Base-by-base conservation (phyloP, 1,140 invertebrate genomes). In the Leguminivora glycinivorella region DNA sequence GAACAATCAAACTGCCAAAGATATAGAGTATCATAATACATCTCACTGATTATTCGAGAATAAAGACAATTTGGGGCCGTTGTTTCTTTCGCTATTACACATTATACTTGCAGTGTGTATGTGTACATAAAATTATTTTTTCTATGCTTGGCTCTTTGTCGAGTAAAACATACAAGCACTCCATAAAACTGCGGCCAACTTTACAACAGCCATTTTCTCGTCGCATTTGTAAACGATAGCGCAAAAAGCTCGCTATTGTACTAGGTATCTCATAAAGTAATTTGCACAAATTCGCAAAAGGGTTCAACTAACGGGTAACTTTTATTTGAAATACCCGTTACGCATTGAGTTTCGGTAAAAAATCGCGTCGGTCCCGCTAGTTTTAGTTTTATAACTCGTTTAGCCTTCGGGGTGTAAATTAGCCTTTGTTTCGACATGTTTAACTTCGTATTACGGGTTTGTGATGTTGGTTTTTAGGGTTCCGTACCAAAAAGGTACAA, bases 231-330 rank as follows among this genome's bases (percentile, higher is more conserved):
- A 84, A 87, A 85, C 74, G 69, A 76, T 73, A 72, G n/a, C 68
- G 74, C 69, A 89, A 87, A 87, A 90, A 88, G 84, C 69, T 71
- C 60, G 66, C 72, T 83, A 84, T 83, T 86, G 78, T 85, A 85
- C 74, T 69, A 10, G 12, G 6, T 40, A 75, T 73, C 85, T 88
- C 85, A 88, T 91, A 89, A 88, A 91, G 84, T 88, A 88, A 91
- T 91, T 91, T 91, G 86, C 86, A 80, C 84, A 91, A 89, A 88
- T 88, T 91, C 78, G 86, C 87, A 88, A 91, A 90, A 85, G 87
- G 88, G 85, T 89, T 56, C 79, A 87, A 76, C 75, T 76, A 75
- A 69, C 67, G 71, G 76, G 72, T 74, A 77, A 83, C 77, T 86
- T 87, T 90, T 82, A 77, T 83, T 82, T 79, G 70, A 75, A 76